Evolutionary conservation across 2,888 invertebrate genomes (phyloP).

Genomic region (Lochmaea capreae): DNA sequence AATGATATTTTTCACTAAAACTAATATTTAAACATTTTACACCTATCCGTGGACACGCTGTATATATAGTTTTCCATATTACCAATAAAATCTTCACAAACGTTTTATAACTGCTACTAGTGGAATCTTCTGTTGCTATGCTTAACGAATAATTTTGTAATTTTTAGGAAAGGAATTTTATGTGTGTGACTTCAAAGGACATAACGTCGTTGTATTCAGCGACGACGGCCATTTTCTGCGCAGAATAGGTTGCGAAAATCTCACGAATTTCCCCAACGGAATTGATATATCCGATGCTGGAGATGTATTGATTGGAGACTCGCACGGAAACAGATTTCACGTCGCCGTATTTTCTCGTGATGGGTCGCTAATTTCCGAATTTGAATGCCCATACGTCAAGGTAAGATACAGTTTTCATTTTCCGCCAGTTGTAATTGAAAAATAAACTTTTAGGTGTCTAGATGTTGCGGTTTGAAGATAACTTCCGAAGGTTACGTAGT

Average conservation of each 20-base stretch:
- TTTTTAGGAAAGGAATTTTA: conserved; percentile 88
- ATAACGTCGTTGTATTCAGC: conserved; percentile 96
- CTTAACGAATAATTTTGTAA: conserved; percentile 16
- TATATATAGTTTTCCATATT: no score
- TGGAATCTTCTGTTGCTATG: no score
- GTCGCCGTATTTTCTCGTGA: conserved; percentile 95
- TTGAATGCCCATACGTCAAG: conserved; percentile 98
- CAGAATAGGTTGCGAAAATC: conserved; percentile 93
- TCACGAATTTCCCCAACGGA: conserved; percentile 97
- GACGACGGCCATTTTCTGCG: conserved; percentile 92
- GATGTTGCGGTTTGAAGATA: conserved; percentile 97
- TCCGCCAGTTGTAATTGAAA: background rate
- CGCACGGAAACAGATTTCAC: conserved; percentile 97
- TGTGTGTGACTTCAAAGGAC: conserved; percentile 98
- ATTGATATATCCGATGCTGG: conserved; percentile 98
- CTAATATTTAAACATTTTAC: no score
- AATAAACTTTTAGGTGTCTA: conserved; percentile 82
- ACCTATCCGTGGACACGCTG: no score
- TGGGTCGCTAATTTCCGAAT: conserved; percentile 88
- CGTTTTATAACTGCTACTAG: background rate
- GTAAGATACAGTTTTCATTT: conserved; percentile 66
- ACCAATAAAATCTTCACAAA: no score
- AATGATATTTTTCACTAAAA: no score
- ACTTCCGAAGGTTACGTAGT: conserved; percentile 97
- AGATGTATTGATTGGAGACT: conserved; percentile 96